Evolutionary conservation across 2,113 vertebrate species (phyloP).

Genomic region (Manacus vitellinus): DNA sequence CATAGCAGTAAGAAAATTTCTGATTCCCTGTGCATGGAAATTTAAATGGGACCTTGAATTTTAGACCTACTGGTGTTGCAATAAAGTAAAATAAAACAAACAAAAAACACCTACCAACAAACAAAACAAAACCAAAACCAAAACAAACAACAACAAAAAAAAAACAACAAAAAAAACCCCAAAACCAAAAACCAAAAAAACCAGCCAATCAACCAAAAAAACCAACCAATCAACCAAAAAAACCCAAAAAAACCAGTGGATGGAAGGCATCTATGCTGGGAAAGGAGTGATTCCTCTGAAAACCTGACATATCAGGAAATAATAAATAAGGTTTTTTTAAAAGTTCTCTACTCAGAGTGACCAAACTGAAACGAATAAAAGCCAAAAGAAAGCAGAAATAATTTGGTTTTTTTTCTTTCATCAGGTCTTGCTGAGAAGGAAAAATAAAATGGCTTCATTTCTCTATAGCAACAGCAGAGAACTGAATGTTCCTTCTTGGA

Average conservation of each 20-base stretch:
- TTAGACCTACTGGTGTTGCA: background rate
- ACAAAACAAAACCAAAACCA: no score
- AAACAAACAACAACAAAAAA: no score
- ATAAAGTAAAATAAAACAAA: background rate
- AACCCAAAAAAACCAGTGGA: background rate
- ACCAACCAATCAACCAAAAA: no score
- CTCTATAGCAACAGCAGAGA: background rate
- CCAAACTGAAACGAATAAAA: background rate
- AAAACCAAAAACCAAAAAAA: no score
- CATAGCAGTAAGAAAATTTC: background rate
- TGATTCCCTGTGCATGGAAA: background rate
- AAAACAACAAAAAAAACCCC: no score
- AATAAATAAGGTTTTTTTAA: background rate
- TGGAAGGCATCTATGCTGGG: accelerated
- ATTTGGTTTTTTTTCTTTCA: background rate
- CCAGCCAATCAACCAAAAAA: no score
- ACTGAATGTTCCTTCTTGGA: constrained; percentile 26
- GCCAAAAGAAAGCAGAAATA: background rate
- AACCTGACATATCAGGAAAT: background rate
- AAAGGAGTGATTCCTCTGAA: background rate
- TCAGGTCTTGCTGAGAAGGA: background rate
- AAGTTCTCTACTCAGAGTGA: background rate
- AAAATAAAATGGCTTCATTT: constrained; percentile 10
- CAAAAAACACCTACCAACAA: no score
- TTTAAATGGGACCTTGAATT: background rate